Percentiles rank a stretch among this genome's conserved stretches.
These are phyloP conservation scores for Linepithema humile DNA, from an alignment of 1,140 invertebrate species.

Conservation along the genomic window DNA sequence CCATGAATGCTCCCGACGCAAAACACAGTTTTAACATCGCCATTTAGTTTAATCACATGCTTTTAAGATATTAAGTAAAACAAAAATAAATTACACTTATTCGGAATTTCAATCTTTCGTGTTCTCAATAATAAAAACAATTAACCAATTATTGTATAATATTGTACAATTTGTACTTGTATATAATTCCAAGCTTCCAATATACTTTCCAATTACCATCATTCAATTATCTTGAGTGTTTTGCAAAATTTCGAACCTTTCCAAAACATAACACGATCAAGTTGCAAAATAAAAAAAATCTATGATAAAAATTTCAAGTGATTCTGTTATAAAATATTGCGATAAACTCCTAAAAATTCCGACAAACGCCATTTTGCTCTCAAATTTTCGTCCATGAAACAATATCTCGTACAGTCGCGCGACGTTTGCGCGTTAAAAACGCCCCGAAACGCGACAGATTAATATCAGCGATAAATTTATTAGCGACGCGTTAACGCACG, in stretches of 20 bases:
- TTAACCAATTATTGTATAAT: too few relatives aligned
- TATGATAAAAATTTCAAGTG: not conserved
- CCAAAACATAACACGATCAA: not conserved
- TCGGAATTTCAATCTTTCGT: not conserved
- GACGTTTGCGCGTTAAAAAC: not conserved
- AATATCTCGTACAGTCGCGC: not conserved
- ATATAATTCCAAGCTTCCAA: too few relatives aligned
- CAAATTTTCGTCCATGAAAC: not conserved
- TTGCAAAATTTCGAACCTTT: not conserved
- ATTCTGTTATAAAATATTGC: not conserved
- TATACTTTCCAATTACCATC: not conserved
- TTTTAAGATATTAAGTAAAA: not conserved
- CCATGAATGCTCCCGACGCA: not conserved
- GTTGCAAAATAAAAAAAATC: not conserved
- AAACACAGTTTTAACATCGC: not conserved
- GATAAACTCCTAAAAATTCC: not conserved
- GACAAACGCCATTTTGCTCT: not conserved
- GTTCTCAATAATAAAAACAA: not conserved
- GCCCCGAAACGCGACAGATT: conserved; percentile 1
- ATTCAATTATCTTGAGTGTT: not conserved
- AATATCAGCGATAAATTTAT: conserved; percentile 64
- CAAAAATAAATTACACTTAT: not conserved
- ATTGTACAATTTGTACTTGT: too few relatives aligned
- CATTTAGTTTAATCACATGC: not conserved
- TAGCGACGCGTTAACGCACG: conserved; percentile 30